Evolutionary conservation across 2,113 vertebrate species (phyloP).

Genomic region (Physeter macrocephalus): DNA sequence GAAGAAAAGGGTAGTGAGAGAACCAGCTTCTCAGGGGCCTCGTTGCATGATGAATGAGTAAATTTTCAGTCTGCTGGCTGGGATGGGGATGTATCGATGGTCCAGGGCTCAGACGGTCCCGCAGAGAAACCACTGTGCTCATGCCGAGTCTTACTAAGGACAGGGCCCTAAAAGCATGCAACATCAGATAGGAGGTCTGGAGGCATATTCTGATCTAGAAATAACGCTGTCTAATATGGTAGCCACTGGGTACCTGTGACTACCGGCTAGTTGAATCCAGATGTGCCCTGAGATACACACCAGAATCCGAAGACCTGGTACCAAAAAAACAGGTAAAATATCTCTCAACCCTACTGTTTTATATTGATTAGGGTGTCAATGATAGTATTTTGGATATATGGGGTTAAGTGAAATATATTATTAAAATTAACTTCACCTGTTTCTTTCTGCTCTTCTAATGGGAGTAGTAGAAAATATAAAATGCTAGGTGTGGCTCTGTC

Average conservation of each 20-base stretch:
- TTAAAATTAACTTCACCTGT: neutral
- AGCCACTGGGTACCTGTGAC: accelerated
- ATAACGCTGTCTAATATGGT: accelerated
- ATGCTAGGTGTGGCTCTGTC: too few species aligned
- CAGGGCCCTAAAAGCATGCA: too few species aligned
- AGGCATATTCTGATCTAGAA: neutral
- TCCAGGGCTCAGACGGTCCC: neutral
- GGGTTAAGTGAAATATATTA: neutral
- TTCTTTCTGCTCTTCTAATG: neutral
- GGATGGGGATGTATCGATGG: accelerated
- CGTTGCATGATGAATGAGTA: neutral
- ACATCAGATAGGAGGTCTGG: accelerated
- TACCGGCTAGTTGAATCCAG: accelerated
- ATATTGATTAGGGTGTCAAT: neutral
- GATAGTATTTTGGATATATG: neutral
- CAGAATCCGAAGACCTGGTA: neutral
- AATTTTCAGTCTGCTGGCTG: too few species aligned
- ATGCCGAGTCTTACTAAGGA: too few species aligned
- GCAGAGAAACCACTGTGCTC: neutral
- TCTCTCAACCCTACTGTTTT: neutral
- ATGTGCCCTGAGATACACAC: neutral
- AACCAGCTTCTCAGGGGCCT: neutral
- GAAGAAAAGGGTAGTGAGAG: neutral
- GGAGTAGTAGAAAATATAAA: neutral
- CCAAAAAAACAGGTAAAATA: neutral